Evolutionary conservation across 2,113 vertebrate genomes (phyloP).

Genomic region (Nycticryphes semicollaris): DNA sequence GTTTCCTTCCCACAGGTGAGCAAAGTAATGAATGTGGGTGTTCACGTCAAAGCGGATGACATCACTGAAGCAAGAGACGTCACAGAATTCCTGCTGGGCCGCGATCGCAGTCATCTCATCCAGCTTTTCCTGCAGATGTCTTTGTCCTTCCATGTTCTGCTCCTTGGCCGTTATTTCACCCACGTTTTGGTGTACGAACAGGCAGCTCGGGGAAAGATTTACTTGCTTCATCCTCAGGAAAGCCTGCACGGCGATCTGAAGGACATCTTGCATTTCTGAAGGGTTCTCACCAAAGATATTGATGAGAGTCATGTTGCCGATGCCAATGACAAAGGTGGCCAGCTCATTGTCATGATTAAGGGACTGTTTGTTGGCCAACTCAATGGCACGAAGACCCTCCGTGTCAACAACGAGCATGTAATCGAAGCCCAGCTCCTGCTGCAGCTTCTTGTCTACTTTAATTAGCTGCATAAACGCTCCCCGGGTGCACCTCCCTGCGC

Average conservation of each 20-base stretch:
- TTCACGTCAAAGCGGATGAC: constrained; percentile 67
- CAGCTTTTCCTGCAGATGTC: constrained; percentile 55
- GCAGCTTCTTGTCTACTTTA: constrained; percentile 17
- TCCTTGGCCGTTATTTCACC: constrained; percentile 63
- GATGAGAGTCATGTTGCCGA: constrained; percentile 73
- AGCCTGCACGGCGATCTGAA: constrained; percentile 68
- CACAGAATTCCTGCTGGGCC: constrained; percentile 48
- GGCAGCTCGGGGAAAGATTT: constrained; percentile 60
- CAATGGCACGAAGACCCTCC: constrained; percentile 67
- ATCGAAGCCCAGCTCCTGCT: constrained; percentile 32
- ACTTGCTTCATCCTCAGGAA: constrained; percentile 76
- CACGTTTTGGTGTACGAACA: constrained; percentile 77
- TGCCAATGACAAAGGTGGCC: constrained; percentile 74
- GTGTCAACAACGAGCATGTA: constrained; percentile 75
- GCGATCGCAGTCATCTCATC: constrained; percentile 63
- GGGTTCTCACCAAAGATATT: constrained; percentile 74
- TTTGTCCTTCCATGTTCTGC: constrained; percentile 64
- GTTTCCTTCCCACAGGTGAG: constrained; percentile 71
- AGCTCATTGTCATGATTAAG: constrained; percentile 69
- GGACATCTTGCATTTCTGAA: constrained; percentile 72
- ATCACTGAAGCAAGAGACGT: constrained; percentile 41
- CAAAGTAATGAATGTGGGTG: constrained; percentile 69
- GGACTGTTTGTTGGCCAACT: constrained; percentile 46
- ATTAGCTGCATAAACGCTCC: constrained; percentile 80
- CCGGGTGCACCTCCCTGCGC: constrained; percentile 74